A percentile compares a stretch with the other conserved stretches of the same genome.
Evolutionary conservation across 2,113 vertebrate species (phyloP).

Genomic region (Gymnarchus niloticus): DNA sequence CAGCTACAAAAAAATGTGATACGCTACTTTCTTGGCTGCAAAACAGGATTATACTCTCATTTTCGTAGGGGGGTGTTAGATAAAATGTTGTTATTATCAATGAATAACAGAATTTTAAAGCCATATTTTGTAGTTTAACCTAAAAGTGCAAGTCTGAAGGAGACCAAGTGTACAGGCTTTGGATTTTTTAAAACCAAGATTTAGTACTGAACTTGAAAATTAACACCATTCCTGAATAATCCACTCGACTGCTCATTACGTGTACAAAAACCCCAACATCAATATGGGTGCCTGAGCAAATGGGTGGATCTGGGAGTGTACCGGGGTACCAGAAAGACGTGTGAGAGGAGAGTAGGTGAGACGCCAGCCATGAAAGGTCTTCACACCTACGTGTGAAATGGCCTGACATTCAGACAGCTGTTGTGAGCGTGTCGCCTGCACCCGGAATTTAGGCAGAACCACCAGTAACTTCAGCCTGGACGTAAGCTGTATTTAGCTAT

Average conservation of each 20-base stretch:
- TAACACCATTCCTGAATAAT: too few relatives aligned
- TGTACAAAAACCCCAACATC: background rate
- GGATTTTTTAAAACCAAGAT: too few relatives aligned
- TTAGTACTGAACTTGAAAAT: too few relatives aligned
- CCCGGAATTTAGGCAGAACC: background rate
- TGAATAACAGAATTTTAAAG: background rate
- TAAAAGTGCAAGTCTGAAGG: too few relatives aligned
- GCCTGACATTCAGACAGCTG: background rate
- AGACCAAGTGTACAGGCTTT: too few relatives aligned
- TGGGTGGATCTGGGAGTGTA: background rate
- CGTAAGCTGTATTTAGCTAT: background rate
- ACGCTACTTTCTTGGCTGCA: background rate
- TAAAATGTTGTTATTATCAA: background rate
- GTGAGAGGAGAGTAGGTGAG: background rate
- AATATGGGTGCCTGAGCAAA: background rate
- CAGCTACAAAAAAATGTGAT: background rate
- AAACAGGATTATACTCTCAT: background rate
- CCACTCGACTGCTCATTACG: background rate
- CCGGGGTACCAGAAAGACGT: too few relatives aligned
- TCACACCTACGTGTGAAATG: conserved; percentile 3
- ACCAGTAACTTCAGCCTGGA: background rate
- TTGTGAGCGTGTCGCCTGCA: background rate
- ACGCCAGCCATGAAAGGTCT: background rate
- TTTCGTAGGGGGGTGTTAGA: background rate
- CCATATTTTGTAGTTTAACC: background rate